Evolutionary conservation across 2,113 vertebrate genomes (phyloP), one percentile per base, ranked within the genome.

Genomic region (Cynoglossus semilaevis): DNA sequence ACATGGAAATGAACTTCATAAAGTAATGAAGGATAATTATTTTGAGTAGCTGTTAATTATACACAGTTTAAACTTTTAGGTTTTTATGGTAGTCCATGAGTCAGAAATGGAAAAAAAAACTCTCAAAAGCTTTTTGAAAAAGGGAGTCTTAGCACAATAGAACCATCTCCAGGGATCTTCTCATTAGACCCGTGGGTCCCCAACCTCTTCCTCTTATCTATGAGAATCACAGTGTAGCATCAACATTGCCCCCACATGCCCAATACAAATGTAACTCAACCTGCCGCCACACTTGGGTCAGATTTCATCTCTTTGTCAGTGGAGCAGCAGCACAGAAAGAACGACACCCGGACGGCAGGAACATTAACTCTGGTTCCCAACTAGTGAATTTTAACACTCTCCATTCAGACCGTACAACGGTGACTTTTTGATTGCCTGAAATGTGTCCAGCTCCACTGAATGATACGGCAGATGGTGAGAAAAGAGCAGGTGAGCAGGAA

Each of bases 401-500:
- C 72, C 58, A 65, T 75, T 80, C 80, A 74, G 64, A 74, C 55
- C 40, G 43, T 63, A 85, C 80, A 87, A 83, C 72, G 54, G 80
- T 9, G 37, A 54, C 51, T 76, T 76, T 81, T 74, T 77, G 77
- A 81, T 79, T 77, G 68, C 65, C 66, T 70, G 22, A 78, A 83
- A 83, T 85, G 72, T 81, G 74, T 77, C 80, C 74, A 37, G 76
- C 63, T 83, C n/a, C 74, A 44, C 19, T 80, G 50, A 74, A 81
- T 79, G 77, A 80, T 77, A 81, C 67, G 74, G 77, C 55, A 78
- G 75, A 46, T 58, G 49, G 59, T 46, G 61, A 67, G 65, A 82
- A 70, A 51, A 44, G 22, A 43, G 44, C n/a, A 4, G 19, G 43
- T 8, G 56, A 17, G 1, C 14, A 16, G 17, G n/a, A 45, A 13